Evolutionary conservation across 2,797 vertebrate species (phyloP).

Genomic region (Eulemur mongoz): DNA sequence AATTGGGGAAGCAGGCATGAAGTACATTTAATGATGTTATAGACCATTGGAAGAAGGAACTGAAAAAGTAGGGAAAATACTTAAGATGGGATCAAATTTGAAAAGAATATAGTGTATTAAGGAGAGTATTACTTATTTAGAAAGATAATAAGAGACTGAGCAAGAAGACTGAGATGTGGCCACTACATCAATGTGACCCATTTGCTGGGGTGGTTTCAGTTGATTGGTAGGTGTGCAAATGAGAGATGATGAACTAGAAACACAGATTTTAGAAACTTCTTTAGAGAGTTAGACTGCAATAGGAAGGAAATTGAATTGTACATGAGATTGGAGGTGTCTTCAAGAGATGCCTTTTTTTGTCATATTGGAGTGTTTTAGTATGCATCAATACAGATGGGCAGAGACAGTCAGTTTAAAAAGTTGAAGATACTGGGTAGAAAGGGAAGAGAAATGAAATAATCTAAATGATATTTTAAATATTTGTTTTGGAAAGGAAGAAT

Average conservation of each 20-base stretch:
- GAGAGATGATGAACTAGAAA: neutral
- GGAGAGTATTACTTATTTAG: neutral
- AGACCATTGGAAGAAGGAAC: neutral
- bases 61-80: neutral
- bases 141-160: neutral
- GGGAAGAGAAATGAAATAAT: neutral
- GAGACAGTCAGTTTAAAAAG: neutral
- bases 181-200: neutral
- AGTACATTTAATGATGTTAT: neutral
- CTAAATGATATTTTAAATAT: neutral
- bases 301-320: neutral
- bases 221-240: neutral
- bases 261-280: neutral
- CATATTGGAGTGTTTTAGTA: neutral
- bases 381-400: neutral
- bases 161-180: neutral
- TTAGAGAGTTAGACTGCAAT: neutral
- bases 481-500: neutral
- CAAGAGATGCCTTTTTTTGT: neutral
- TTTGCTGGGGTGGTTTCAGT: neutral
- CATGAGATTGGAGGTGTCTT: neutral
- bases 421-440: neutral
- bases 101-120: neutral
- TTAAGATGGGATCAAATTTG: neutral
- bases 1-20: neutral